These are phyloP conservation scores for Zaprionus taronus DNA, from an alignment of 1,140 invertebrate genomes.

Conservation along the genomic window DNA sequence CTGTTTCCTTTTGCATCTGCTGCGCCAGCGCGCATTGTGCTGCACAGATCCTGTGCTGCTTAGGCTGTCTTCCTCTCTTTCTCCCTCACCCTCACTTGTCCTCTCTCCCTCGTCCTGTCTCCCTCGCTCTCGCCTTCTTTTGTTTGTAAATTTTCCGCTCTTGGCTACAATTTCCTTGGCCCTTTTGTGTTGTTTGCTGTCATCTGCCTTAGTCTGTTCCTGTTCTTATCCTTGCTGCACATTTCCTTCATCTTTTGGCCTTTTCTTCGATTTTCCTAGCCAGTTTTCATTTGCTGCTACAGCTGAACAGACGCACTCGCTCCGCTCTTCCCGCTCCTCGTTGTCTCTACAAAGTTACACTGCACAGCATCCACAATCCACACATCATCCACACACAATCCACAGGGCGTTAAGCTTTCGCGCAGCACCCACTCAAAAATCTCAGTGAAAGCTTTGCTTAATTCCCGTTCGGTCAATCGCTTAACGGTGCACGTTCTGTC, in stretches of 20 bases:
- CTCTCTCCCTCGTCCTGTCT: conserved; percentile 11
- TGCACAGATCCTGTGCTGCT: conserved; percentile 53
- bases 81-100: not conserved
- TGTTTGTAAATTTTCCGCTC: conserved; percentile 82
- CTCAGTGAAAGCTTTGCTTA: not conserved
- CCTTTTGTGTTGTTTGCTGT: conserved; percentile 68
- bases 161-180: conserved; percentile 63
- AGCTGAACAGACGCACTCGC: conserved; percentile 56
- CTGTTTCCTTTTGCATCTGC: conserved; percentile 38
- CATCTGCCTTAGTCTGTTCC: conserved; percentile 54
- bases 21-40: conserved; percentile 41
- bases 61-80: conserved; percentile 16
- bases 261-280: conserved; percentile 36
- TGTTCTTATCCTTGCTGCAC: not conserved
- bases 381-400: not conserved
- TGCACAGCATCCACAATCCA: not conserved
- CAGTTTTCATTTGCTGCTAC: conserved; percentile 63
- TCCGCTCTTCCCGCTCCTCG: not conserved
- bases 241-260: conserved; percentile 25
- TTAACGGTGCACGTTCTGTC: conserved; percentile 20
- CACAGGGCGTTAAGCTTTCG: not conserved
- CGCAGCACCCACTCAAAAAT: not conserved
- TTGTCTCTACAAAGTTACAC: not conserved
- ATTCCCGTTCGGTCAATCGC: not conserved
- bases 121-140: conserved; percentile 28